phyloP scores from a whole-genome alignment of 2,888 invertebrate species.

The Leistus spinibarbis region DNA sequence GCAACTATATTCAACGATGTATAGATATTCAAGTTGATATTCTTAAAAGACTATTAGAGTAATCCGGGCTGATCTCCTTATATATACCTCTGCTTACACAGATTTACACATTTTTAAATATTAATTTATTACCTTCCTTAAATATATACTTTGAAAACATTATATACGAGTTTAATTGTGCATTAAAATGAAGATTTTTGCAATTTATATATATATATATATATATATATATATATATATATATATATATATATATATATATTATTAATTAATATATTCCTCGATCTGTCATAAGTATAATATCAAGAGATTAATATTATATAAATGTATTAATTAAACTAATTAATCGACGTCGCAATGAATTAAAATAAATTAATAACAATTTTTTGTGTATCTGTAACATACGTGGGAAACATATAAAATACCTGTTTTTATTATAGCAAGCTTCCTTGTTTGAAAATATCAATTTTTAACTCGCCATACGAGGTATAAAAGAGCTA shows the following conservation, averaged over 20 bases:
- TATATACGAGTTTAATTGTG: not conserved
- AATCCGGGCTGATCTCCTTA: constrained; percentile 20
- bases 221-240: not conserved
- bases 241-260: not conserved
- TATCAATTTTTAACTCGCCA: too few relatives aligned
- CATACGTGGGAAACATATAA: too few relatives aligned
- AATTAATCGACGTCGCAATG: constrained; percentile 16
- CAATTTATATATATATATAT: not conserved
- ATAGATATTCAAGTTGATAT: too few relatives aligned
- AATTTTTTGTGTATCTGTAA: too few relatives aligned
- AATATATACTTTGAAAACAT: not conserved
- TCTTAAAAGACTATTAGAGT: not conserved
- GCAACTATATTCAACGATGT: too few relatives aligned
- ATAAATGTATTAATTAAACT: constrained; percentile 23
- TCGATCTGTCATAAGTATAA: too few relatives aligned
- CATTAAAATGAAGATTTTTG: not conserved
- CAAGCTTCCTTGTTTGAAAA: too few relatives aligned
- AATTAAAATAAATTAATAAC: constrained; percentile 23
- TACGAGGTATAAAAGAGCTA: too few relatives aligned
- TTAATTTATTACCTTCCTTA: too few relatives aligned
- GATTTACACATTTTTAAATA: constrained; percentile 6
- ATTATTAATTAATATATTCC: too few relatives aligned
- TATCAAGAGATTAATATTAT: constrained; percentile 1
- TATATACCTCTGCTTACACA: constrained; percentile 21
- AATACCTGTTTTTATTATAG: too few relatives aligned